Percentiles rank a stretch among this genome's conserved stretches.
phyloP scores from a whole-genome alignment of 2,888 invertebrate genomes.

The Liopterus haemorrhoidalis region DNA sequence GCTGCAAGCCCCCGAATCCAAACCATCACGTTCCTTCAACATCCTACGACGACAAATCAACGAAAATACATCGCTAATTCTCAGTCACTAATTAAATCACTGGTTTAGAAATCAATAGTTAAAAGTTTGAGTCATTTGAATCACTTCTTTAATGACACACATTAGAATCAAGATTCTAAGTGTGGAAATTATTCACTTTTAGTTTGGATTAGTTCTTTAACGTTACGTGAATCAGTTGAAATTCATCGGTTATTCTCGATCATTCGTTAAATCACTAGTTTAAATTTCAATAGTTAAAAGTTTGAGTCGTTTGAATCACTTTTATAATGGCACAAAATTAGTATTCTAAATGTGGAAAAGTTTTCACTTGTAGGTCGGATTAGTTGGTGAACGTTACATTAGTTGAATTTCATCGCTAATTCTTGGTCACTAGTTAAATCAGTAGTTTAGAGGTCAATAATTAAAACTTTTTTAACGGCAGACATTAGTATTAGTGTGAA shows the following conservation, averaged over 20 bases:
- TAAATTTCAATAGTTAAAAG: no score
- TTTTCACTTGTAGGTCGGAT: background rate
- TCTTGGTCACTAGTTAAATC: no score
- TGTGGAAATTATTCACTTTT: constrained; percentile 1
- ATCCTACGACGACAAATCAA: no score
- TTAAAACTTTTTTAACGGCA: no score
- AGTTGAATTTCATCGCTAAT: no score
- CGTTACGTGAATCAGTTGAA: no score
- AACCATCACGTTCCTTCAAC: constrained; percentile 64
- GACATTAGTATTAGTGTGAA: no score
- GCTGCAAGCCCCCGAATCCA: constrained; percentile 47
- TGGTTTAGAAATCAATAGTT: background rate
- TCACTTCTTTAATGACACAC: background rate
- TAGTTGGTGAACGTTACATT: constrained; percentile 1
- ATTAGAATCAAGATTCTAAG: background rate
- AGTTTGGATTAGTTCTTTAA: constrained; percentile 1
- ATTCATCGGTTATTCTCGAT: no score
- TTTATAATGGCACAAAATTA: background rate
- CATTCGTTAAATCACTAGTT: no score
- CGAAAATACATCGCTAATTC: background rate
- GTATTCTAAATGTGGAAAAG: background rate
- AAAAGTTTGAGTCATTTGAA: background rate
- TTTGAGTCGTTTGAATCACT: background rate
- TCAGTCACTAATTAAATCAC: background rate
- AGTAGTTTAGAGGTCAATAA: no score